Evolutionary conservation across 2,113 vertebrate genomes (phyloP).

Genomic region (Oophaga pumilio): DNA sequence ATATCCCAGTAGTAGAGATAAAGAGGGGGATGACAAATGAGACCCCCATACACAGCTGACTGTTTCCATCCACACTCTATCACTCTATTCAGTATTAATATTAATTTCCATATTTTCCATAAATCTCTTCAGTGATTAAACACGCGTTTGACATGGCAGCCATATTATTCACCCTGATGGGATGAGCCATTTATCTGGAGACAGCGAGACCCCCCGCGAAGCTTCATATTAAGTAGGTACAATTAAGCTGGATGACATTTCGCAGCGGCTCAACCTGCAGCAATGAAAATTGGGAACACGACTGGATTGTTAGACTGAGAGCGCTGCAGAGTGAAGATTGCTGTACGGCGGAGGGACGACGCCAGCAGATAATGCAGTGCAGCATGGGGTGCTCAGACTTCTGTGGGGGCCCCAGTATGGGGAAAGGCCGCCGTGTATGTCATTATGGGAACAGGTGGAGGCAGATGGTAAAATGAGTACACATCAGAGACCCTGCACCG

Average conservation of each 20-base stretch:
- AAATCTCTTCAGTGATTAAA: slow-evolving; percentile 1
- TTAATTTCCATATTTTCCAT: neutral
- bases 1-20: neutral
- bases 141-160: neutral
- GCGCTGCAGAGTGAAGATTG: neutral
- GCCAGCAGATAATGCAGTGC: no score
- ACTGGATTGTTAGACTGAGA: no score
- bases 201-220: neutral
- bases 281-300: neutral
- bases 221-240: neutral
- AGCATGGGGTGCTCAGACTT: no score
- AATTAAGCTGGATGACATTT: slow-evolving; percentile 26
- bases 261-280: neutral
- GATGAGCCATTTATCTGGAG: neutral
- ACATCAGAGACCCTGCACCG: no score
- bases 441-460: no score
- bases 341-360: neutral
- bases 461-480: no score
- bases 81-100: neutral
- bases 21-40: neutral
- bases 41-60: neutral
- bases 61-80: neutral
- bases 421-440: no score
- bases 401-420: no score
- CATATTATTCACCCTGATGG: slow-evolving; percentile 21